A percentile compares a stretch with the other conserved stretches of the same genome.
These are phyloP conservation scores for Bombylius discolor DNA, from an alignment of 2,888 invertebrate genomes.

Conservation along the genomic window DNA sequence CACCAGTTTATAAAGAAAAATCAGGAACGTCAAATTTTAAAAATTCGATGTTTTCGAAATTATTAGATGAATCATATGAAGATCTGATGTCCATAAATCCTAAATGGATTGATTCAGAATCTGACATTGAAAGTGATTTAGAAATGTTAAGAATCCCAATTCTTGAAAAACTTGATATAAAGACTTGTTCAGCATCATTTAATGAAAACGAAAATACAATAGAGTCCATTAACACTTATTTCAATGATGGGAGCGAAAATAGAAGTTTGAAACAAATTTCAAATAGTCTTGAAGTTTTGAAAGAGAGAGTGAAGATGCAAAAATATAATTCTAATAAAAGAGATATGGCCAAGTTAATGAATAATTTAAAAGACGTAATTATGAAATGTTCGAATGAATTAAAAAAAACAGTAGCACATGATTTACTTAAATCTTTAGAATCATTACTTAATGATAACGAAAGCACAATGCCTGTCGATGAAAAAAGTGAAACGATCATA, in stretches of 20 bases:
- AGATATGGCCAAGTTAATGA: constrained; percentile 18
- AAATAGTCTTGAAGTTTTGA: too few relatives aligned
- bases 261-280: too few relatives aligned
- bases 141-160: constrained; percentile 23
- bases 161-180: neutral
- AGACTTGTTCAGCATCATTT: too few relatives aligned
- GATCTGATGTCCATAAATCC: constrained; percentile 17
- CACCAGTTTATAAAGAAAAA: too few relatives aligned
- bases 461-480: too few relatives aligned
- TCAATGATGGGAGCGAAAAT: neutral
- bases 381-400: constrained; percentile 14
- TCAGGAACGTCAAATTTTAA: too few relatives aligned
- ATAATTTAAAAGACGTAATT: constrained; percentile 19
- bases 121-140: constrained; percentile 21
- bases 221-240: too few relatives aligned
- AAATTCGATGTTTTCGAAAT: constrained; percentile 11
- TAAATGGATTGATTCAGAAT: constrained; percentile 19
- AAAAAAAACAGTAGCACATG: constrained; percentile 18
- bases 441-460: constrained; percentile 13
- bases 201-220: neutral
- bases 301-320: too few relatives aligned
- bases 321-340: constrained; percentile 4
- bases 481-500: too few relatives aligned
- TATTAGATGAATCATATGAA: constrained; percentile 19
- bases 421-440: constrained; percentile 20